phyloP scores from a whole-genome alignment of 2,888 invertebrate species.

The Diaphora mendica region DNA sequence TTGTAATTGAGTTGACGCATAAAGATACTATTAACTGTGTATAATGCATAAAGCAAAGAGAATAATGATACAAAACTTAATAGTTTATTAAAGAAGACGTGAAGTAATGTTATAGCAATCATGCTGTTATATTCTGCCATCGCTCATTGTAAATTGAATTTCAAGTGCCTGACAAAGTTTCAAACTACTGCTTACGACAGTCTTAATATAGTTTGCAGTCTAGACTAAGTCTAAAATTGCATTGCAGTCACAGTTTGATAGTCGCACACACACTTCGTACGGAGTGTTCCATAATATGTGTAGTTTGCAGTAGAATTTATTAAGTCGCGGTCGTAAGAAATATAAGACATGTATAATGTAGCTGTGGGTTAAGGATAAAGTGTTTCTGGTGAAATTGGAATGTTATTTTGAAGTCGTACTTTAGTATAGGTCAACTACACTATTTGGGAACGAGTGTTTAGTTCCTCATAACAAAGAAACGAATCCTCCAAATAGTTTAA shows the following conservation, averaged over 20 bases:
- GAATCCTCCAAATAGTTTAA: neutral
- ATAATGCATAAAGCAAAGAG: too few relatives aligned
- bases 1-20: too few relatives aligned
- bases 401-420: neutral
- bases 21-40: too few relatives aligned
- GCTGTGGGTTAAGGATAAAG: neutral
- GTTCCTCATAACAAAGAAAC: neutral
- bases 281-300: neutral
- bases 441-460: neutral
- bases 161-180: neutral
- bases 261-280: neutral
- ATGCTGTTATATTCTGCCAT: neutral
- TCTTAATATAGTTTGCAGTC: slow-evolving; percentile 6
- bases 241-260: slow-evolving; percentile 3
- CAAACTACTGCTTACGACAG: neutral
- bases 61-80: too few relatives aligned
- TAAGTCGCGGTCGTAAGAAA: neutral
- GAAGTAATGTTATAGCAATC: neutral
- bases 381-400: neutral
- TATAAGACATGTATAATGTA: neutral
- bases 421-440: neutral
- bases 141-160: neutral
- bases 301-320: neutral
- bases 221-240: slow-evolving; percentile 12
- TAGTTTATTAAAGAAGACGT: too few relatives aligned